Percentiles rank a stretch among this genome's conserved stretches.
Conservation (phyloP, 2,888 invertebrate genomes). For the Zygothrica quintamaculata region DNA sequence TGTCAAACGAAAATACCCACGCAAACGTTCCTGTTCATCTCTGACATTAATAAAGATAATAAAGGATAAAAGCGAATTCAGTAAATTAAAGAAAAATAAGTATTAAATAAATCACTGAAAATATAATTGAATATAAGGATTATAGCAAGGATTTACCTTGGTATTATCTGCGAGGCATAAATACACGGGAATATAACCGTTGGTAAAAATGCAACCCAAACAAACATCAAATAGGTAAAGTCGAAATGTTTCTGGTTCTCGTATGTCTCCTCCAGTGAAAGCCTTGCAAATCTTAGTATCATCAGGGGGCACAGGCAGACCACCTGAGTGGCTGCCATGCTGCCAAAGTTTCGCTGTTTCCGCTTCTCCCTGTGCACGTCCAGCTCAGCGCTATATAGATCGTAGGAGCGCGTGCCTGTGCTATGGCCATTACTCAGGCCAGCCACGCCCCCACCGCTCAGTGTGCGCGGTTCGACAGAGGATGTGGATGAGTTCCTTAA, state of each 20-base stretch:
- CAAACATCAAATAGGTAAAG: conserved; percentile 88
- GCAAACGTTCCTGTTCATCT: conserved; percentile 86
- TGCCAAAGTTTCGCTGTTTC: conserved; percentile 88
- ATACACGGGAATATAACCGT: conserved; percentile 88
- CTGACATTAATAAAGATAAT: no score
- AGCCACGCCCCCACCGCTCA: conserved; percentile 72
- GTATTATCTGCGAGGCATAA: conserved; percentile 88
- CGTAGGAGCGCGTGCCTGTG: conserved; percentile 82
- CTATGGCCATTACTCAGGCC: conserved; percentile 61
- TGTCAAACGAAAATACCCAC: conserved; percentile 86
- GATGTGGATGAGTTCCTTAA: conserved; percentile 82
- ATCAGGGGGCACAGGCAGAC: conserved; percentile 89
- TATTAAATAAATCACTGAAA: no score
- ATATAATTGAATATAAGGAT: no score
- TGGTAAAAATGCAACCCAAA: conserved; percentile 89
- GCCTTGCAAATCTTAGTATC: conserved; percentile 87
- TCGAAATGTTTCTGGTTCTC: conserved; percentile 89
- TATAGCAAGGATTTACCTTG: conserved; percentile 87
- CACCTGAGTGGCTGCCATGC: conserved; percentile 88
- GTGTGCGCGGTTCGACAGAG: conserved; percentile 73
- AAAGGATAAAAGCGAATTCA: neutral
- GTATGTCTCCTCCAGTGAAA: conserved; percentile 88
- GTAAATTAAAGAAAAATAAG: neutral
- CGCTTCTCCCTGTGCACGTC: conserved; percentile 87
- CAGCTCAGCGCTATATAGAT: conserved; percentile 86